Evolutionary conservation across 2,113 vertebrate species (phyloP).

Genomic region (Callithrix jacchus): DNA sequence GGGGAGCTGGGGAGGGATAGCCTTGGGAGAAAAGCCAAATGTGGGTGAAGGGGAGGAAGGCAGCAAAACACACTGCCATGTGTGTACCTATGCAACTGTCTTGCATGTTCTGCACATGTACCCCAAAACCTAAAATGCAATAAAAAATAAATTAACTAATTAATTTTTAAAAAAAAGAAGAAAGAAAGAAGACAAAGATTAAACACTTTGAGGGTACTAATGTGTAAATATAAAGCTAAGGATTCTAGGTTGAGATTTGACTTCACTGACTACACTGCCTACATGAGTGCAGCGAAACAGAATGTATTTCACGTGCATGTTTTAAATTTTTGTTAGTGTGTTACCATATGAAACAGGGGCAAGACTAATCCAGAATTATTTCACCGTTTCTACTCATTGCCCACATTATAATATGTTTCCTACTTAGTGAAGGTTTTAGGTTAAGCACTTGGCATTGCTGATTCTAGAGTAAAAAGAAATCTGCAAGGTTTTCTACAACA

Average conservation of each 20-base stretch:
- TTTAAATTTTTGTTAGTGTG: neutral
- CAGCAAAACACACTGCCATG: too few species aligned
- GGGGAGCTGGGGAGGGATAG: too few species aligned
- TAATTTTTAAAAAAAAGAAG: too few species aligned
- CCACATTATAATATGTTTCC: neutral
- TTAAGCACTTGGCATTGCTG: neutral
- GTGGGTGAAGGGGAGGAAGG: too few species aligned
- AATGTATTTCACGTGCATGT: neutral
- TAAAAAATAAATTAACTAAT: too few species aligned
- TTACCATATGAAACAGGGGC: neutral
- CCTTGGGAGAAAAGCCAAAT: too few species aligned
- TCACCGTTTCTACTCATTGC: neutral
- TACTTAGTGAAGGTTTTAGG: neutral
- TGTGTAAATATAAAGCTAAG: neutral
- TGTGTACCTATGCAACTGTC: too few species aligned
- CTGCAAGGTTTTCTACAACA: neutral
- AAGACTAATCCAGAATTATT: neutral
- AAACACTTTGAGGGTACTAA: neutral
- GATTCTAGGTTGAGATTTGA: neutral
- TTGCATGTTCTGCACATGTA: too few species aligned
- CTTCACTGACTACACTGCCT: rapidly evolving
- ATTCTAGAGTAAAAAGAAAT: neutral
- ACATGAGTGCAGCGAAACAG: neutral
- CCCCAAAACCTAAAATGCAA: too few species aligned
- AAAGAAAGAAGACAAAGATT: neutral